phyloP scores from a whole-genome alignment of 2,888 invertebrate genomes.

The Diploptera punctata region DNA sequence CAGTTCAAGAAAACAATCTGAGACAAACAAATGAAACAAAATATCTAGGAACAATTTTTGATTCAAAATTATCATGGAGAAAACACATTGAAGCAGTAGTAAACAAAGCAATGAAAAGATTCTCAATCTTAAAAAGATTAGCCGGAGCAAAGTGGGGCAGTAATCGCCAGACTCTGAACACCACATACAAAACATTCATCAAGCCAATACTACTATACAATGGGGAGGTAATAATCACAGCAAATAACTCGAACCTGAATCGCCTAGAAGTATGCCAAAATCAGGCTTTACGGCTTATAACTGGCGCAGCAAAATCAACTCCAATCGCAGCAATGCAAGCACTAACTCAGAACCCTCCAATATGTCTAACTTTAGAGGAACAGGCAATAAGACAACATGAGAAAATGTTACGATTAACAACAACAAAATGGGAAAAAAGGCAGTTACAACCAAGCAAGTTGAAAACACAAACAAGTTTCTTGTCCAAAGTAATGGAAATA shows the following conservation, averaged over 20 bases:
- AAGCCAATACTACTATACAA: background rate
- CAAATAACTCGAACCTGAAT: background rate
- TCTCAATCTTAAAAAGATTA: background rate
- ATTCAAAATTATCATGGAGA: background rate
- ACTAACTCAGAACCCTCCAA: background rate
- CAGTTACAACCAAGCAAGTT: too few species aligned
- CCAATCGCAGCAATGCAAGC: constrained; percentile 4
- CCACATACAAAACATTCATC: constrained; percentile 14
- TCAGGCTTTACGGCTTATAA: background rate
- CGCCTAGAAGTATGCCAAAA: background rate
- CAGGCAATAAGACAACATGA: background rate
- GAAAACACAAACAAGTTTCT: too few species aligned
- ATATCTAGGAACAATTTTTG: background rate
- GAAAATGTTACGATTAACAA: background rate
- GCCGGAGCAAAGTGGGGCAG: background rate
- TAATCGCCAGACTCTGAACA: background rate
- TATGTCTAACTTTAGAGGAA: background rate
- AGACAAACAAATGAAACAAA: background rate
- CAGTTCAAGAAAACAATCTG: background rate
- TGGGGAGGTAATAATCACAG: background rate
- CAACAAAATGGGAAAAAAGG: background rate
- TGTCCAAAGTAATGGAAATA: too few species aligned
- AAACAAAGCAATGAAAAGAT: background rate
- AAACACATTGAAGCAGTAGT: background rate
- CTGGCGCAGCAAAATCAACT: background rate